Conservation (phyloP, 1,140 invertebrate species). For the Diorhabda carinulata region DNA sequence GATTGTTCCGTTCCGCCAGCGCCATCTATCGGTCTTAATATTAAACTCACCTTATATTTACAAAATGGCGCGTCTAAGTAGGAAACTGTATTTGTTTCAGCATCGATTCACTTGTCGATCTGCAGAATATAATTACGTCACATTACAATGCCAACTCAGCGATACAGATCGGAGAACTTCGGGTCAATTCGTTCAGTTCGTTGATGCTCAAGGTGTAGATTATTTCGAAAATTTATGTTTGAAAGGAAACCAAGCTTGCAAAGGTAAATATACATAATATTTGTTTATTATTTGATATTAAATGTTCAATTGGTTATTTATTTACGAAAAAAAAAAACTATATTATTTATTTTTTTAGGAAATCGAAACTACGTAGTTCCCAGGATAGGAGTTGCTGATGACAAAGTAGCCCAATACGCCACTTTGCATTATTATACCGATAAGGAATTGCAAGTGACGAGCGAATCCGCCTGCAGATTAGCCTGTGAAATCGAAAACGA, state of each 20-base stretch:
- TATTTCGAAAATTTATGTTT: constrained; percentile 95
- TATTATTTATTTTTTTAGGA: constrained; percentile 40
- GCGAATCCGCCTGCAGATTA: constrained; percentile 76
- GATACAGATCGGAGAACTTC: constrained; percentile 83
- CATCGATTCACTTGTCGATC: constrained; percentile 87
- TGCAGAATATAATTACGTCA: constrained; percentile 90
- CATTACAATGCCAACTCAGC: constrained; percentile 83
- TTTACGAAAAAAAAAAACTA: background rate
- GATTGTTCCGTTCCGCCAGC: no score
- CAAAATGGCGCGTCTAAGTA: no score
- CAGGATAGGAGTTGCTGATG: constrained; percentile 80
- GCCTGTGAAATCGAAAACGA: constrained; percentile 91
- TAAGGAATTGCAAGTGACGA: constrained; percentile 84
- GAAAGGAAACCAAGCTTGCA: constrained; percentile 77
- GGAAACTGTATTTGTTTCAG: constrained; percentile 48
- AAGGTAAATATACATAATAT: constrained; percentile 20
- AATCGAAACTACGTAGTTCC: constrained; percentile 73
- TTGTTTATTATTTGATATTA: no score
- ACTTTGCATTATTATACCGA: constrained; percentile 89
- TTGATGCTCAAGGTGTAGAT: constrained; percentile 86
- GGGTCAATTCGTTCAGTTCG: constrained; percentile 77
- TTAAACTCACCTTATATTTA: no score
- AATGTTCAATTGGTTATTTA: no score
- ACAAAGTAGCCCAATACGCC: constrained; percentile 87
- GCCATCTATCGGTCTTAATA: no score